phyloP scores from a whole-genome alignment of 2,113 vertebrate genomes.

The Petrocephalus microphthalmus region DNA sequence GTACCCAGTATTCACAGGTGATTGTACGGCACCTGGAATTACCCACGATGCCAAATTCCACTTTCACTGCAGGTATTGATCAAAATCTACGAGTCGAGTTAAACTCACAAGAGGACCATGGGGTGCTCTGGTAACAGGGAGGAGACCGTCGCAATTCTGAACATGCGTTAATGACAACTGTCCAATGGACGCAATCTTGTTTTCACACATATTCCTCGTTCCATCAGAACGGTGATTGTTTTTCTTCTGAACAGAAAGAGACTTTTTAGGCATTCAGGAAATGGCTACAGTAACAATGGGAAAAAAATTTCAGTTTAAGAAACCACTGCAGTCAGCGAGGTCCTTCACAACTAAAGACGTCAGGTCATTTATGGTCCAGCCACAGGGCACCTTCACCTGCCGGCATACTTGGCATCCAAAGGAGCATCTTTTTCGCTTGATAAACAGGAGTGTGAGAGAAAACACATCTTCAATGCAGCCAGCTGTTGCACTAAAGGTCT shows the following conservation, averaged over 20 bases:
- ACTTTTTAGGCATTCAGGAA: background rate
- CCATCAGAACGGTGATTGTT: background rate
- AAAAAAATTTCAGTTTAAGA: background rate
- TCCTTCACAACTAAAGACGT: background rate
- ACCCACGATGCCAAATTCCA: background rate
- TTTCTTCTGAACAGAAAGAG: background rate
- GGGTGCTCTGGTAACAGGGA: background rate
- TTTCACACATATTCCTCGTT: background rate
- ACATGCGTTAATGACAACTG: background rate
- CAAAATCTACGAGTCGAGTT: background rate
- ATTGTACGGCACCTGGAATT: background rate
- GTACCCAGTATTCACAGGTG: background rate
- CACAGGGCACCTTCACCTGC: background rate
- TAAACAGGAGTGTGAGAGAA: background rate
- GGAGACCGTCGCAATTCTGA: background rate
- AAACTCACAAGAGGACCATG: background rate
- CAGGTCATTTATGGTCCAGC: background rate
- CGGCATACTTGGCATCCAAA: background rate
- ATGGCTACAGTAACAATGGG: background rate
- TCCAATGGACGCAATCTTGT: background rate
- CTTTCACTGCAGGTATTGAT: background rate
- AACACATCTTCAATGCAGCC: background rate
- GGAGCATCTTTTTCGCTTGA: background rate
- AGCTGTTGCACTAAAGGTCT: background rate
- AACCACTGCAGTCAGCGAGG: slow-evolving; percentile 3